Evolutionary conservation across 2,888 invertebrate genomes (phyloP), one percentile per base, ranked within the genome.

Genomic region (Latrodectus elegans): DNA sequence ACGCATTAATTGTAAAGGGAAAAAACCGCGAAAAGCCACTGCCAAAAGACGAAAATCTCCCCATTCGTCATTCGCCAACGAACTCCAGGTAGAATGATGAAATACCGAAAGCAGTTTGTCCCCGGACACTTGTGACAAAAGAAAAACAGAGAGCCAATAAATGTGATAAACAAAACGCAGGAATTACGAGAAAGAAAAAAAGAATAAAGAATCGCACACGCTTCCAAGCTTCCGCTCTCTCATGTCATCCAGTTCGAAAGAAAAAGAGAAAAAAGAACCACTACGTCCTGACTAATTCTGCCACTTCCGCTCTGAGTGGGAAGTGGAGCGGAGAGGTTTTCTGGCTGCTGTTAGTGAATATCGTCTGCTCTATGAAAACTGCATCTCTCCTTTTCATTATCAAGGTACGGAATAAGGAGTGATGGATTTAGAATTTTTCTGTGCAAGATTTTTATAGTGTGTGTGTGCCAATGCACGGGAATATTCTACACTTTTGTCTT

Each of bases 221-320:
- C 73, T 68, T 68, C 60, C n/a, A 10, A 65, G 73, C 79, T 85
- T 85, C 84, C 84, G 84, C 68, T 85, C 84, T 85, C 84, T 79
- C 84, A 85, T 85, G 79, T 74, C 84, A 85, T 83, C 70, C 73
- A 74, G 74, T 22, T 60, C n/a, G 12, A n/a, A 55, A 55, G 55
- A 74, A 74, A 53, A 74, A 55, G 11, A 60, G 22, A 74, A 70
- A 74, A 79, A 79, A 73, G 78, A 79, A 72, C 84, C 78, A 73
- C 84, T 85, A 79, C 84, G 84, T 85, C 84, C 84, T 85, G 84
- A 85, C 74, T 85, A 84, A 84, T 77, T 84, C 84, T 74, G 74
- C 51, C 74, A 55, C 79, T 85, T 85, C 84, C 84, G 84, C 79
- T 80, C 70, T 64, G 70, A 52, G 64, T 70, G 72, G 77, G 84